phyloP scores from a whole-genome alignment of 1,140 invertebrate species.

The Hirudo medicinalis region DNA sequence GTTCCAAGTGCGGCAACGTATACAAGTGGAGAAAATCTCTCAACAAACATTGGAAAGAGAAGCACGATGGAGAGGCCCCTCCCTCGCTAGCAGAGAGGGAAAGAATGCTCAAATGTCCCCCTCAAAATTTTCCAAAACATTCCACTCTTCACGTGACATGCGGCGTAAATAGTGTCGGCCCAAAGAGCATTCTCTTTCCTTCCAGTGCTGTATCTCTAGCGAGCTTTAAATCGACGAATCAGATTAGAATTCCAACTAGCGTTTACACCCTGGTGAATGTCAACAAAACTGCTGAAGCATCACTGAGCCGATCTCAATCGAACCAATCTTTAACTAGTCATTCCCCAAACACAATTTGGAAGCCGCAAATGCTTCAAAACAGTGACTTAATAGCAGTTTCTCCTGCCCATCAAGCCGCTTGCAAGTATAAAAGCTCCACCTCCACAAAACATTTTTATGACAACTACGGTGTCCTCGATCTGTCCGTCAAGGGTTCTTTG shows the following conservation, averaged over 20 bases:
- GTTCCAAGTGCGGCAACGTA: constrained; percentile 40
- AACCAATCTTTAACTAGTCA: too few species aligned
- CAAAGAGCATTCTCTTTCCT: too few species aligned
- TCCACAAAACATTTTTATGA: not conserved
- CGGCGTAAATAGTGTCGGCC: not conserved
- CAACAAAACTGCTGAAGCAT: too few species aligned
- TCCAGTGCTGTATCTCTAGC: too few species aligned
- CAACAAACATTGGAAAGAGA: constrained; percentile 43
- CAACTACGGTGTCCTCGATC: not conserved
- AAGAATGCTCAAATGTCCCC: constrained; percentile 2
- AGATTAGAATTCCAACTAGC: not conserved
- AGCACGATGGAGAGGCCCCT: constrained; percentile 29
- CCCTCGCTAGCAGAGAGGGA: not conserved
- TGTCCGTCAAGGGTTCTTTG: not conserved
- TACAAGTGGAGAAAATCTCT: constrained; percentile 42
- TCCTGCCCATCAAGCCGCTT: too few species aligned
- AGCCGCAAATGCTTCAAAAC: too few species aligned
- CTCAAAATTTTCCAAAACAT: constrained; percentile 1
- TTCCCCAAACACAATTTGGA: too few species aligned
- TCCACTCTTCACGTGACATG: not conserved
- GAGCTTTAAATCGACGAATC: constrained; percentile 4
- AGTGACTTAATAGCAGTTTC: too few species aligned
- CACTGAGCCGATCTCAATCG: too few species aligned
- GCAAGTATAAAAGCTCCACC: too few species aligned
- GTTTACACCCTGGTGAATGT: not conserved